These are phyloP conservation scores for Nudaria mundana DNA, from an alignment of 2,888 invertebrate species.

Conservation along the genomic window DNA sequence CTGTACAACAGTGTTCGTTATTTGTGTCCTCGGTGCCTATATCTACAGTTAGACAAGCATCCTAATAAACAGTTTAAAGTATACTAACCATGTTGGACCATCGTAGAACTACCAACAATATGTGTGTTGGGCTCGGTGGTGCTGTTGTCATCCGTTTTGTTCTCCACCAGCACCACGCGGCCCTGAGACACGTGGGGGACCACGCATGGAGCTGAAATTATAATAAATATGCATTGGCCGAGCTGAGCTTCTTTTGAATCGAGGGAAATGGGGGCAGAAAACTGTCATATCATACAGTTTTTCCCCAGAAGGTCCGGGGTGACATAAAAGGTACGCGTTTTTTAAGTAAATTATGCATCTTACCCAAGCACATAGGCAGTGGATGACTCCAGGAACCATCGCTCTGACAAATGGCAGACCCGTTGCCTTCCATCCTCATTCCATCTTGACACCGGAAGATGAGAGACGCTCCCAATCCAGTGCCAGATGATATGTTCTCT, in stretches of 20 bases:
- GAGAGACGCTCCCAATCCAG: conserved; percentile 94
- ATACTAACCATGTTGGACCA: conserved; percentile 81
- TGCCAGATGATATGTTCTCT: conserved; percentile 93
- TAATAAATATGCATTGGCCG: no score
- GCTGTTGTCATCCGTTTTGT: conserved; percentile 73
- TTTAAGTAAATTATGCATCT: no score
- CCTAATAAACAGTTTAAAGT: no score
- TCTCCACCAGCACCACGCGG: conserved; percentile 84
- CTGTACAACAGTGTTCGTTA: no score
- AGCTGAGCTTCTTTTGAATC: no score
- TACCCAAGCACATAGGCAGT: conserved; percentile 94
- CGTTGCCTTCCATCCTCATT: conserved; percentile 93
- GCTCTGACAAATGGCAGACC: conserved; percentile 95
- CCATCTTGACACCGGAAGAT: conserved; percentile 96
- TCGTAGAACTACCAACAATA: conserved; percentile 73
- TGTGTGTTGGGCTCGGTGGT: conserved; percentile 76
- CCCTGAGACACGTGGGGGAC: conserved; percentile 94
- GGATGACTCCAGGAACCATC: conserved; percentile 98
- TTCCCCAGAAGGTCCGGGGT: no score
- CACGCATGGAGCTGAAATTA: conserved; percentile 93
- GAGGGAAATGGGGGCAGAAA: no score
- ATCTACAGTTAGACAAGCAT: no score
- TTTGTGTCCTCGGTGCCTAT: no score
- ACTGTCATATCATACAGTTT: no score
- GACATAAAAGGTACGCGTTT: no score